These are phyloP conservation scores for Luidia sarsii DNA, from an alignment of 53 echinoderm and acorn worm species.

Conservation along the genomic window DNA sequence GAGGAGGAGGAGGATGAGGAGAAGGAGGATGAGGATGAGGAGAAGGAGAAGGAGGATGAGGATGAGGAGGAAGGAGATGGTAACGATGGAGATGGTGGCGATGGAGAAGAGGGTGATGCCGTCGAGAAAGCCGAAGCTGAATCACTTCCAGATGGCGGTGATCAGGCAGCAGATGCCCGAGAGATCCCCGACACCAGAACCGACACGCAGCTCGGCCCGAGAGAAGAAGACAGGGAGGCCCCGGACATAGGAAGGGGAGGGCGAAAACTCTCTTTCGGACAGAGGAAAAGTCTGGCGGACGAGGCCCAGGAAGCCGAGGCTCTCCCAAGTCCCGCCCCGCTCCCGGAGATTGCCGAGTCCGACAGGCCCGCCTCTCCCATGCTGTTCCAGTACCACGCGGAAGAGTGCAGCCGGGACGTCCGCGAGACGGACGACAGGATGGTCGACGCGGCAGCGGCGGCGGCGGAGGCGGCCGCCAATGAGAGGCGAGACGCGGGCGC, in stretches of 20 bases:
- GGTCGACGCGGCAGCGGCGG: too few relatives aligned
- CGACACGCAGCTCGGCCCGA: not conserved
- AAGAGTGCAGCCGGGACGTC: conserved; percentile 6
- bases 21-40: not conserved
- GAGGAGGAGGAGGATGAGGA: not conserved
- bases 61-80: too few relatives aligned
- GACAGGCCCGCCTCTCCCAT: conserved; percentile 28
- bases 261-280: too few relatives aligned
- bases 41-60: not conserved
- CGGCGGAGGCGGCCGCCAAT: conserved; percentile 16
- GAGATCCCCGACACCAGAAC: not conserved
- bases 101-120: too few relatives aligned
- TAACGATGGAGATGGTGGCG: too few relatives aligned
- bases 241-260: too few relatives aligned
- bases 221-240: not conserved
- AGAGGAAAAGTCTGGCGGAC: too few relatives aligned
- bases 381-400: conserved; percentile 38
- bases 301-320: too few relatives aligned
- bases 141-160: too few relatives aligned
- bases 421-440: conserved; percentile 8
- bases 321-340: conserved; percentile 12
- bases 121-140: too few relatives aligned
- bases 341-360: conserved; percentile 5
- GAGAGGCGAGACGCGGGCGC: not conserved
- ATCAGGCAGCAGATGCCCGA: not conserved